These are phyloP conservation scores for Calidris pygmaea DNA, from an alignment of 2,113 vertebrate species.

Conservation along the genomic window DNA sequence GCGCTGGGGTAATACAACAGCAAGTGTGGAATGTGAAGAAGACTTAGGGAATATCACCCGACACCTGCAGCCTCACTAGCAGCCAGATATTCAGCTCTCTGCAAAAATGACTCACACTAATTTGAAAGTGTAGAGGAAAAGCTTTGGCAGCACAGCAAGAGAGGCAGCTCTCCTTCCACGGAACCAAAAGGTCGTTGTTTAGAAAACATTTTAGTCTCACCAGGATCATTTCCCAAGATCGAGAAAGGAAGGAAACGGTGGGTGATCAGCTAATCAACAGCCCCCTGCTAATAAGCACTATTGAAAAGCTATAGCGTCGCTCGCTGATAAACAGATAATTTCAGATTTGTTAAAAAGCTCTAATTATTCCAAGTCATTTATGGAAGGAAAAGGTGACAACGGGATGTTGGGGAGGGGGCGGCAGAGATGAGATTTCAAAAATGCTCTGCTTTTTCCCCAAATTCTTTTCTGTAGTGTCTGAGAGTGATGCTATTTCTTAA, in stretches of 20 bases:
- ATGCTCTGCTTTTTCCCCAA: background rate
- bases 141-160: background rate
- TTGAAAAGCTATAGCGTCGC: background rate
- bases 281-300: background rate
- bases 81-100: background rate
- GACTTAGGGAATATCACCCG: background rate
- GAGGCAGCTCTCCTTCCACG: background rate
- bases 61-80: background rate
- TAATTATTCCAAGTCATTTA: background rate
- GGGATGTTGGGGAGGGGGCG: rapidly evolving
- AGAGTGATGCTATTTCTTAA: background rate
- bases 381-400: background rate
- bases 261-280: background rate
- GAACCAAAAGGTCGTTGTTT: background rate
- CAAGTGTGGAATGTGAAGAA: background rate
- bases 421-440: background rate
- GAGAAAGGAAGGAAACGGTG: background rate
- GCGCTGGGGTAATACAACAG: background rate
- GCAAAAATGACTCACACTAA: background rate
- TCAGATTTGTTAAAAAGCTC: background rate
- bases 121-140: background rate
- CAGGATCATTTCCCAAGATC: background rate
- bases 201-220: constrained; percentile 7
- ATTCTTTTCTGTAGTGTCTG: background rate
- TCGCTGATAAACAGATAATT: background rate